Conservation (phyloP, 2,797 vertebrate species). For the Artibeus jamaicensis region DNA sequence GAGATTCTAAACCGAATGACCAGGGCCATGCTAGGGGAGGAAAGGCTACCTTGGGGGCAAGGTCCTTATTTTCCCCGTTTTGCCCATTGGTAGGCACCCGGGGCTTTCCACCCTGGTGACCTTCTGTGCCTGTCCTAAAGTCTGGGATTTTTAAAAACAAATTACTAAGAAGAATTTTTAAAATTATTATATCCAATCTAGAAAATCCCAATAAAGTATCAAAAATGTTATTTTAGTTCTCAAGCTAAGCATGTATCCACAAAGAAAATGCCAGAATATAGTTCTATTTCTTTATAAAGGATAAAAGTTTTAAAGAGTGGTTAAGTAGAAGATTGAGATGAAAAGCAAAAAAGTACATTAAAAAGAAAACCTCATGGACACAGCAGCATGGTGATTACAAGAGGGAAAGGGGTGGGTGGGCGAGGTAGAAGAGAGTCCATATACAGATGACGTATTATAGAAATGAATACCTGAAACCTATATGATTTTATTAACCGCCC, state of each 20-base stretch:
- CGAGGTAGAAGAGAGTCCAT: background rate
- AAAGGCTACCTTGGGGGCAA: background rate
- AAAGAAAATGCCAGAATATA: conserved; percentile 5
- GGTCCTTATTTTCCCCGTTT: background rate
- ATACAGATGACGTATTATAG: background rate
- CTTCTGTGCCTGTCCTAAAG: background rate
- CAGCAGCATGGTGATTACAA: background rate
- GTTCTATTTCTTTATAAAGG: background rate
- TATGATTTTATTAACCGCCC: background rate
- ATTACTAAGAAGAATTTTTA: background rate
- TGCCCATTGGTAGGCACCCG: too few relatives aligned
- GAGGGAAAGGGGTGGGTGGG: background rate
- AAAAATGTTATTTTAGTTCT: conserved; percentile 30
- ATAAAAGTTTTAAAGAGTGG: background rate
- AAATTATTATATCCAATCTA: background rate
- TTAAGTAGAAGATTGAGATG: background rate
- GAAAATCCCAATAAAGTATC: background rate
- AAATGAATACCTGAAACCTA: background rate
- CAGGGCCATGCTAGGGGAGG: background rate
- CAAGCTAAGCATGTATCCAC: background rate
- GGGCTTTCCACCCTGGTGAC: background rate
- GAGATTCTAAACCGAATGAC: too few relatives aligned
- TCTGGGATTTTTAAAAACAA: too few relatives aligned
- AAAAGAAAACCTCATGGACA: background rate
- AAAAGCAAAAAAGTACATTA: background rate